Evolutionary conservation across 2,888 invertebrate genomes (phyloP), one percentile per base, ranked within the genome.

Genomic region (Andrena chrysosceles): DNA sequence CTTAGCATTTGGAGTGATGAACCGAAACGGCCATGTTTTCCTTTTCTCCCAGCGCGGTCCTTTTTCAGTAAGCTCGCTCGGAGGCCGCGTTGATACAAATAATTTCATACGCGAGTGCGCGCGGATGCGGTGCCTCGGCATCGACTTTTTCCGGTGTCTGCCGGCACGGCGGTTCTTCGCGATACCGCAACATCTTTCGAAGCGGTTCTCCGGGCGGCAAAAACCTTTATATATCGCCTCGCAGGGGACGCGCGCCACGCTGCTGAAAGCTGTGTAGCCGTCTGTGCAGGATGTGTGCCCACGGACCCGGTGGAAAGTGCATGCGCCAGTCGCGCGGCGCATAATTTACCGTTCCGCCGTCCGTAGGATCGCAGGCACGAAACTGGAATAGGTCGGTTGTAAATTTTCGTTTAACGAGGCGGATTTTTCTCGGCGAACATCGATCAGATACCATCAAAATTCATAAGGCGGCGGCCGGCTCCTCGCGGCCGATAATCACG

Each of bases 331-430:
- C 68, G 72, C 73, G 68, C 79, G 60, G 56, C 67, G 78, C 84
- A 85, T 83, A 85, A 87, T 87, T 85, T 87, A 87, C 85, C 85
- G 85, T 86, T 87, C 62, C 79, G 31, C 83, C 76, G 77, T 75
- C 80, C 80, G 79, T 80, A 83, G 83, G 77, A 84, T 75, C 71
- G 62, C 20, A 68, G 67, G 77, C 76, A 70, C 79, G 86, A 85
- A 85, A 87, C 82, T 85, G 85, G 85, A 82, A 76, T 81, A 75
- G 69, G 82, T 66, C 74, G 77, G 63, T 76, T 73, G 64, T 81
- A 80, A 87, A 87, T 87, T 83, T 83, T 76, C 83, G 75, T 71
- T 60, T 69, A 81, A 80, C 78, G 69, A 78, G 75, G 48, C 26
- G 66, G 62, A 77, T 76, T 73, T 73, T 81, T 73, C 73, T 69